Evolutionary conservation across 1,140 invertebrate species (phyloP).

Genomic region (Euura lappo): DNA sequence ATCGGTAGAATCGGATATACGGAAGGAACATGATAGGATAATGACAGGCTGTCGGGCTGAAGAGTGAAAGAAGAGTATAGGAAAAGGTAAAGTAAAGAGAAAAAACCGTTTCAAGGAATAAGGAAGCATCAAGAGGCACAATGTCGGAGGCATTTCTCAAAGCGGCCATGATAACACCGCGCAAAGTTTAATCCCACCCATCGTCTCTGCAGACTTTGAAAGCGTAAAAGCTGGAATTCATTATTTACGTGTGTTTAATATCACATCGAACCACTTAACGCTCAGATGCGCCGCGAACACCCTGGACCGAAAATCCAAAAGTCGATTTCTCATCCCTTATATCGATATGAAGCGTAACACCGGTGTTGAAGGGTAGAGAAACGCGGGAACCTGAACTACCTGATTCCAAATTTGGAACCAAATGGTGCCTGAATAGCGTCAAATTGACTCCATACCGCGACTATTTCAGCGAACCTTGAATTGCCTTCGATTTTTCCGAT

Average conservation of each 20-base stretch:
- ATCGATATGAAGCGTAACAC: no score
- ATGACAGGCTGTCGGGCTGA: constrained; percentile 19
- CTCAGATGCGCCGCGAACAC: no score
- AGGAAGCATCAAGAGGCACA: constrained; percentile 11
- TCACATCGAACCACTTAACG: background rate
- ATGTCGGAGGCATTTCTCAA: constrained; percentile 14
- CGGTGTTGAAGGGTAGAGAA: no score
- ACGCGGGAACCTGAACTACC: no score
- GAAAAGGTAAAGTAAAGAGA: background rate
- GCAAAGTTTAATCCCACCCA: constrained; percentile 5
- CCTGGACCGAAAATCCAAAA: no score
- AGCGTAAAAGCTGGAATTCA: background rate
- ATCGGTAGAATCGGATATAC: background rate
- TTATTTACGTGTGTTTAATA: background rate
- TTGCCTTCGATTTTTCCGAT: no score
- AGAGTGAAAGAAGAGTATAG: constrained; percentile 22
- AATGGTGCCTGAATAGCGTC: no score
- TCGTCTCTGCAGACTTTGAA: background rate
- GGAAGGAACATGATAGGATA: constrained; percentile 12
- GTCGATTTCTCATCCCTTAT: no score
- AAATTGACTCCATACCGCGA: no score
- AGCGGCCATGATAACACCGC: constrained; percentile 40
- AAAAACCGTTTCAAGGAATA: constrained; percentile 17
- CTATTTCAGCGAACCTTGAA: no score
- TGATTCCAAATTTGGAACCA: no score